These are phyloP conservation scores for Polietes domitor DNA, from an alignment of 2,888 invertebrate genomes.

Conservation along the genomic window DNA sequence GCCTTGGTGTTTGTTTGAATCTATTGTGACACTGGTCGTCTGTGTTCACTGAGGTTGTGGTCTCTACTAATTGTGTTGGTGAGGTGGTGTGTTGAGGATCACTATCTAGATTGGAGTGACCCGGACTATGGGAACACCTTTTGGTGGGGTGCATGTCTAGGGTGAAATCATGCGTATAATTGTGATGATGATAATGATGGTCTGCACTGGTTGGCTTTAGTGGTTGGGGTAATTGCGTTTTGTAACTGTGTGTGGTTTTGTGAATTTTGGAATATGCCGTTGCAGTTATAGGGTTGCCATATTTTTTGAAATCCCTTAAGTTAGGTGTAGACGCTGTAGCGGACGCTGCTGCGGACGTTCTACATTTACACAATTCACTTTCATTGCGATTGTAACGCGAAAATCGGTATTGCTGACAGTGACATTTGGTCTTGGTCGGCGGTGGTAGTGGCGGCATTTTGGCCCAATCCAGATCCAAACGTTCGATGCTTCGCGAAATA, in stretches of 20 bases:
- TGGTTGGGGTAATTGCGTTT: constrained; percentile 59
- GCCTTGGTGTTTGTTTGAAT: background rate
- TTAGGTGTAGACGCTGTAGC: constrained; percentile 19
- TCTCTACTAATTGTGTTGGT: constrained; percentile 42
- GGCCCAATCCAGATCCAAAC: constrained; percentile 74
- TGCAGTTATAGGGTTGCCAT: constrained; percentile 50
- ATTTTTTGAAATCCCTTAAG: constrained; percentile 49
- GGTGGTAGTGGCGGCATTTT: constrained; percentile 76
- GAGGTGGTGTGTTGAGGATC: constrained; percentile 15
- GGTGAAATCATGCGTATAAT: constrained; percentile 71
- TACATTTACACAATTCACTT: constrained; percentile 38
- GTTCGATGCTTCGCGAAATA: constrained; percentile 76
- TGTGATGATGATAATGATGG: constrained; percentile 65
- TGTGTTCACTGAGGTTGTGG: constrained; percentile 43
- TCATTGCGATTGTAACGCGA: background rate
- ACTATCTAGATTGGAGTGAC: constrained; percentile 40
- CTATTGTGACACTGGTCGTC: constrained; percentile 24
- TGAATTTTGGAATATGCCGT: constrained; percentile 32
- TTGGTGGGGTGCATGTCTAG: constrained; percentile 72
- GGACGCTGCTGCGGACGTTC: background rate
- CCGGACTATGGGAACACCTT: constrained; percentile 17
- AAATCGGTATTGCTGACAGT: constrained; percentile 66
- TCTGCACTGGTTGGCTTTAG: constrained; percentile 39
- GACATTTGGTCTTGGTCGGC: constrained; percentile 59
- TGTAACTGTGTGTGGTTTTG: constrained; percentile 27